Evolutionary conservation across 2,113 vertebrate species (phyloP).

Genomic region (Harpagus bidentatus): DNA sequence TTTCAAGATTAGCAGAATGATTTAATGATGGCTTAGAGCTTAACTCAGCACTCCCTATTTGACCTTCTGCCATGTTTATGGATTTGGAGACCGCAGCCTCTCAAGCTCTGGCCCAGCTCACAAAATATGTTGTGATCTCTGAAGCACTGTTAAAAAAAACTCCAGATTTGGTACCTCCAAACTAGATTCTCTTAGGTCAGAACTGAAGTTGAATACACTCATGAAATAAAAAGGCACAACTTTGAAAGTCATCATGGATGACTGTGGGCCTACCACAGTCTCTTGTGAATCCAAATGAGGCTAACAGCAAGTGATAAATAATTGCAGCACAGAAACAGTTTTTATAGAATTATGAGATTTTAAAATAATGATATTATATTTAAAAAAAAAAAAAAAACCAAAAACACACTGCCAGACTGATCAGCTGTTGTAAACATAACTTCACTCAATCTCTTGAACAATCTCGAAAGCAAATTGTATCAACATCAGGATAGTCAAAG

Average conservation of each 20-base stretch:
- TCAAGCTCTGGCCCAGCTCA: background rate
- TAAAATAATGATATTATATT: background rate
- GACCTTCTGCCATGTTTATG: background rate
- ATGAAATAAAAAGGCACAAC: background rate
- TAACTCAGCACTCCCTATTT: background rate
- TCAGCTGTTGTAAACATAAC: background rate
- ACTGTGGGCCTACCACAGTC: background rate
- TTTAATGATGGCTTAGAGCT: rapidly evolving
- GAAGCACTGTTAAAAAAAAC: background rate
- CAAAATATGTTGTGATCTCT: background rate
- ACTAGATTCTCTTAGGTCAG: background rate
- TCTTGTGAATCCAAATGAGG: background rate
- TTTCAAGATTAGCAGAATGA: background rate
- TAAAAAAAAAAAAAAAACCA: background rate
- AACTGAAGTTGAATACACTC: background rate
- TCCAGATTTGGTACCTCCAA: background rate
- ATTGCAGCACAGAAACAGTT: background rate
- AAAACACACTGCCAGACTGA: background rate
- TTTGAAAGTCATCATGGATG: background rate
- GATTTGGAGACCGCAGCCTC: background rate
- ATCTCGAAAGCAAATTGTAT: background rate
- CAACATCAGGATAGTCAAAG: background rate
- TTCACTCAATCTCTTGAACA: background rate
- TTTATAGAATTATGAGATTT: background rate
- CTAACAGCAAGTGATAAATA: background rate